Conservation (phyloP, 2,888 invertebrate genomes). For the Drosophila quinaria region DNA sequence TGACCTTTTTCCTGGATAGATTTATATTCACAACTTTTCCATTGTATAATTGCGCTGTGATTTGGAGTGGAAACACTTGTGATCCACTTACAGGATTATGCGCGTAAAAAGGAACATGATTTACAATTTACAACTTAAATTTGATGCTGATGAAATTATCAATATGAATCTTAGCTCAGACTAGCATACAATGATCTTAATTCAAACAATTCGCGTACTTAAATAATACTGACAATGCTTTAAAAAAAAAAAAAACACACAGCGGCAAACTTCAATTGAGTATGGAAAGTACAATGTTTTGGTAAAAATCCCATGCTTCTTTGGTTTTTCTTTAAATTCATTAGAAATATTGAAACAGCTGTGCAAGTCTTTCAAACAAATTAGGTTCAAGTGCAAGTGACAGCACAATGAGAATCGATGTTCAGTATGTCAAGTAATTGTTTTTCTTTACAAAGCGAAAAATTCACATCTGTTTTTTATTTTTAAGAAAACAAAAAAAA, state of each 20-base stretch:
- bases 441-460: not conserved
- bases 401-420: not conserved
- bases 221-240: conserved; percentile 61
- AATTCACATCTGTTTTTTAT: not conserved
- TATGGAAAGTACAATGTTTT: conserved; percentile 55
- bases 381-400: conserved; percentile 74
- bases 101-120: not conserved
- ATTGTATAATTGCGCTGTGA: conserved; percentile 46
- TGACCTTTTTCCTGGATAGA: conserved; percentile 68
- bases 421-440: conserved; percentile 1
- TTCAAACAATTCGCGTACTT: conserved; percentile 51
- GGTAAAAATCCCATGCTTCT: conserved; percentile 56
- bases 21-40: conserved; percentile 46
- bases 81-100: conserved; percentile 2
- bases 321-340: conserved; percentile 34
- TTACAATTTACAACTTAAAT: not conserved
- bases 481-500: not conserved
- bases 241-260: conserved; percentile 5
- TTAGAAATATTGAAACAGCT: conserved; percentile 55
- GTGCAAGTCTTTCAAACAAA: conserved; percentile 55
- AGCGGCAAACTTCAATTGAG: conserved; percentile 64
- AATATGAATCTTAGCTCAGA: conserved; percentile 1
- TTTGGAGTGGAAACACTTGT: conserved; percentile 63
- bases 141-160: not conserved
- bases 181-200: conserved; percentile 42